Evolutionary conservation across 2,888 invertebrate species (phyloP), one percentile per base, ranked within the genome.

Genomic region (Leucophenga maculata): DNA sequence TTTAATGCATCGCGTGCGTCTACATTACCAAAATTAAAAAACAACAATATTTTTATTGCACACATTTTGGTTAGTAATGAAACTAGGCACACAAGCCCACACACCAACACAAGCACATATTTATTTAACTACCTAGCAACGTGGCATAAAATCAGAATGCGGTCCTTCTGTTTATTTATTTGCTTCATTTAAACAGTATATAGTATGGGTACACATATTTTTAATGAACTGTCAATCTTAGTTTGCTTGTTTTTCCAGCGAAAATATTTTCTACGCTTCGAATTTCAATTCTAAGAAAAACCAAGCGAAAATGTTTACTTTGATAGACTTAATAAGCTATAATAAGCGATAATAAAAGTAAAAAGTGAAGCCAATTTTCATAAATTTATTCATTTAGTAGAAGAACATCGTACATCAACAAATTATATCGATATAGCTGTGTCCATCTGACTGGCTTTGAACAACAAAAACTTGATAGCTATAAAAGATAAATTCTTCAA

Each of bases 11-110:
- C 52, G 39, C 69, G 50, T 46, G 39, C 69, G 50, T 50, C 67
- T 20, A 64, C 77, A 77, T 84, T 84, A 84, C 73, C 78, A 68
- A 80, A 80, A 80, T 80, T 78, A 80, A 84, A 80, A 80, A 84
- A 82, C 69, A 80, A 80, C 76, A 80, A 76, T 75, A 75, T 74
- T 69, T 69, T 46, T 65, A 44, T 55, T 46, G n/a, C 54, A 13
- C 48, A 69, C 22, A n/a, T 32, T 67, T 66, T 22, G 50, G 54
- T 11, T 18, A 31, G 50, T 14, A n/a, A 55, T 20, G 16, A n/a
- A 48, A 18, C 11, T n/a, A 8, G 6, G 44, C 67, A n/a, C 6
- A 13, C 13, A 46, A 46, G 46, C 46, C 13, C 46, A 46, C 3
- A 46, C n/a, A 46, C 6, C 1, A 4, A 8, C 6, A 14, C 6